phyloP scores from a whole-genome alignment of 2,113 vertebrate species.

The Scalopus aquaticus region DNA sequence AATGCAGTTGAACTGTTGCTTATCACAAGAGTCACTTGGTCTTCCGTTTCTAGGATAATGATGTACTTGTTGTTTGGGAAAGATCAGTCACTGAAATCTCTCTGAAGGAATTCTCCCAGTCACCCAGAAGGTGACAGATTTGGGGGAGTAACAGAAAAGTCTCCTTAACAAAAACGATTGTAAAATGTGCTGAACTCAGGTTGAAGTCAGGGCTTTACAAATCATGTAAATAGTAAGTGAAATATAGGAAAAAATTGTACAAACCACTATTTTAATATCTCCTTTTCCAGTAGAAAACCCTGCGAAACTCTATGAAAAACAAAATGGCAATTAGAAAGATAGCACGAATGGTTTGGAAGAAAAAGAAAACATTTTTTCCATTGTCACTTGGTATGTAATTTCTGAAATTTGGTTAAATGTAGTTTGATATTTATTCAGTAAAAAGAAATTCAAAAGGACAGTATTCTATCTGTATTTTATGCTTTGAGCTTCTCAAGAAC shows the following conservation, averaged over 20 bases:
- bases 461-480: background rate
- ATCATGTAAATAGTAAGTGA: background rate
- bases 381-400: background rate
- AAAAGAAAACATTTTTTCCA: background rate
- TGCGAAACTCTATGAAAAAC: background rate
- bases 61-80: background rate
- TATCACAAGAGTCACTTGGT: background rate
- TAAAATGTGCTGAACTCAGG: background rate
- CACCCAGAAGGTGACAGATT: background rate
- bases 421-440: background rate
- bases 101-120: background rate
- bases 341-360: background rate
- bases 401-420: slow-evolving; percentile 13
- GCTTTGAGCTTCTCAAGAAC: background rate
- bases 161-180: background rate
- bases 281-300: background rate
- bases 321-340: background rate
- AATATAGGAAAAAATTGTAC: background rate
- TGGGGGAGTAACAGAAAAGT: background rate
- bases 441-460: background rate
- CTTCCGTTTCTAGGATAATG: background rate
- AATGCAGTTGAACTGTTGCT: background rate
- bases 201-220: background rate
- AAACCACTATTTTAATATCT: background rate
- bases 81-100: background rate